phyloP scores from a whole-genome alignment of 2,113 vertebrate species.

The Callospermophilus lateralis region DNA sequence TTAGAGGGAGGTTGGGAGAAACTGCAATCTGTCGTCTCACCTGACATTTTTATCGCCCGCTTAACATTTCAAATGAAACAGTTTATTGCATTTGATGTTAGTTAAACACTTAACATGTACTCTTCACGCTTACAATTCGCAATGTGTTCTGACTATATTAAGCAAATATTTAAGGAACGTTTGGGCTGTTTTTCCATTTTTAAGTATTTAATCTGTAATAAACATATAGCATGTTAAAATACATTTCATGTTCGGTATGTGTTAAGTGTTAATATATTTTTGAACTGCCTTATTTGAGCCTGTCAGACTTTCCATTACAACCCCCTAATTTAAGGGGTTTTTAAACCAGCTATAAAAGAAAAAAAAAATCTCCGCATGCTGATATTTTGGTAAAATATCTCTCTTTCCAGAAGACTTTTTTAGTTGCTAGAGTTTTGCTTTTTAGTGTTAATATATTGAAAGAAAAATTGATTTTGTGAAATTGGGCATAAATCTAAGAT shows the following conservation, averaged over 20 bases:
- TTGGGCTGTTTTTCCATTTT: constrained; percentile 85
- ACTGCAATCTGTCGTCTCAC: constrained; percentile 75
- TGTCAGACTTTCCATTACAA: constrained; percentile 88
- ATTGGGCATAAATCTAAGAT: constrained; percentile 19
- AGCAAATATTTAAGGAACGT: constrained; percentile 86
- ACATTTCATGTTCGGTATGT: constrained; percentile 78
- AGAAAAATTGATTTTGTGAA: constrained; percentile 74
- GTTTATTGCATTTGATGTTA: constrained; percentile 88
- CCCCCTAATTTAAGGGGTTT: constrained; percentile 83
- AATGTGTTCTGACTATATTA: constrained; percentile 84
- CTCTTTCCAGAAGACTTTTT: constrained; percentile 57
- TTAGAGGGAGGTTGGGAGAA: constrained; percentile 73
- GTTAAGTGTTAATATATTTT: constrained; percentile 85
- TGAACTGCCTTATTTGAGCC: constrained; percentile 76
- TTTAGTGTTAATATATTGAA: constrained; percentile 69
- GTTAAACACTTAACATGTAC: constrained; percentile 86
- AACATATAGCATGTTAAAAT: constrained; percentile 83
- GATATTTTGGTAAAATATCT: constrained; percentile 84
- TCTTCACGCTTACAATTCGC: constrained; percentile 83
- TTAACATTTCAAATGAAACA: constrained; percentile 86
- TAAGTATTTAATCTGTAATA: constrained; percentile 87
- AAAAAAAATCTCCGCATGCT: constrained; percentile 85
- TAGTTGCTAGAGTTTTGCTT: constrained; percentile 41
- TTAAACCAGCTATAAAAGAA: constrained; percentile 72
- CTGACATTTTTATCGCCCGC: constrained; percentile 86